phyloP scores from a whole-genome alignment of 2,797 vertebrate species.

The Hippocampus kuda region DNA sequence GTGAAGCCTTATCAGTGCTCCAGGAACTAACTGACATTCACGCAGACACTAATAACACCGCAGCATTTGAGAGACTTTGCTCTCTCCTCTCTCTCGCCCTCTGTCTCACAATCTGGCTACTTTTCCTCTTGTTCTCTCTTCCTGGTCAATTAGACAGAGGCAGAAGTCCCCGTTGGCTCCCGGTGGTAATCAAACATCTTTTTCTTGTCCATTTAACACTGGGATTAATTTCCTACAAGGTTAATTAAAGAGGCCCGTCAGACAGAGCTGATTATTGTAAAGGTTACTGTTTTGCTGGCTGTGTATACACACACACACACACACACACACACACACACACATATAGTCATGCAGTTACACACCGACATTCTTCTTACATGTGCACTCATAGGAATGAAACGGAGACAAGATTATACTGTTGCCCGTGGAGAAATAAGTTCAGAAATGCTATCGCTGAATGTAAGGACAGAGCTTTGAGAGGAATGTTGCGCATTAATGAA shows the following conservation, averaged over 20 bases:
- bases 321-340: slow-evolving; percentile 1
- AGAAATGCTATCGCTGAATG: neutral
- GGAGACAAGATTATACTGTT: slow-evolving; percentile 6
- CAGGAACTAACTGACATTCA: slow-evolving; percentile 61
- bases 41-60: slow-evolving; percentile 51
- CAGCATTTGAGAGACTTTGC: slow-evolving; percentile 36
- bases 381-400: neutral
- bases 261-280: slow-evolving; percentile 71
- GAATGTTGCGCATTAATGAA: slow-evolving; percentile 4
- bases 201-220: slow-evolving; percentile 74
- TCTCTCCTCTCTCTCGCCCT: slow-evolving; percentile 32
- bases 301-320: neutral
- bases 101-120: slow-evolving; percentile 48
- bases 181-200: slow-evolving; percentile 73
- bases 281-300: slow-evolving; percentile 59
- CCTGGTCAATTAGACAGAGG: slow-evolving; percentile 65
- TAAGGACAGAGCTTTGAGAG: slow-evolving; percentile 1
- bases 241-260: slow-evolving; percentile 76
- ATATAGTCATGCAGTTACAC: slow-evolving; percentile 6
- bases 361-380: slow-evolving; percentile 13
- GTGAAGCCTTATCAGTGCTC: slow-evolving; percentile 52
- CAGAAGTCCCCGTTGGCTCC: slow-evolving; percentile 64
- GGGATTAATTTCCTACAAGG: slow-evolving; percentile 74
- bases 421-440: slow-evolving; percentile 2
- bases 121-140: slow-evolving; percentile 61